These are phyloP conservation scores for Heliopora coerulea DNA, from an alignment of 92 coral and sea anemone genomes.

Conservation along the genomic window DNA sequence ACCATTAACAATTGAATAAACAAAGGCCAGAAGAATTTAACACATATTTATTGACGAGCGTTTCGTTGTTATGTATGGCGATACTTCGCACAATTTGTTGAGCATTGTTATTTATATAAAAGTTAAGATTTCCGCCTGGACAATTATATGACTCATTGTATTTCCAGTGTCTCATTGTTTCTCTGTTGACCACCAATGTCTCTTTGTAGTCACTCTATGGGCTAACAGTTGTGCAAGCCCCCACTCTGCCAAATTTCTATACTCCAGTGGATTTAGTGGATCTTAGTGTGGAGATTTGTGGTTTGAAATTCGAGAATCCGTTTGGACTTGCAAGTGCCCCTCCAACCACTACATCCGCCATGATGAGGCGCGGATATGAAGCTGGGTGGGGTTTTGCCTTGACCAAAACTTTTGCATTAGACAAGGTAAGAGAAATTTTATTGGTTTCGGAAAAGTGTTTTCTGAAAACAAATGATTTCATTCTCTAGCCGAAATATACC, in stretches of 20 bases:
- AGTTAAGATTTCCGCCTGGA: too few species aligned
- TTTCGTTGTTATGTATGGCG: too few species aligned
- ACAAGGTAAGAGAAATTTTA: slow-evolving; percentile 73
- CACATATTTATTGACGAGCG: too few species aligned
- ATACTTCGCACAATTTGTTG: too few species aligned
- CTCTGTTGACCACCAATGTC: background rate
- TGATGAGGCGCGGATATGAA: slow-evolving; percentile 95
- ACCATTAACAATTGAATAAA: too few species aligned
- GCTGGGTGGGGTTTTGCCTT: slow-evolving; percentile 99
- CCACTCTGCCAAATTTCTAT: slow-evolving; percentile 79
- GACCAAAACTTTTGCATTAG: slow-evolving; percentile 85
- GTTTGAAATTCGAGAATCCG: slow-evolving; percentile 83
- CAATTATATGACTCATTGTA: too few species aligned
- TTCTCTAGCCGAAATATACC: too few species aligned
- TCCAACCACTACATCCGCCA: slow-evolving; percentile 92
- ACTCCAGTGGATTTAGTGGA: slow-evolving; percentile 91
- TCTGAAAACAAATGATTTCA: too few species aligned
- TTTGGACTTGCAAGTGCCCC: slow-evolving; percentile 99
- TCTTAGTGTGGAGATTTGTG: slow-evolving; percentile 86
- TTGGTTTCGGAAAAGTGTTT: too few species aligned
- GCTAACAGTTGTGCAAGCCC: slow-evolving; percentile 54
- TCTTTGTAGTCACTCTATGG: slow-evolving; percentile 67
- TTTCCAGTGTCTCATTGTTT: too few species aligned
- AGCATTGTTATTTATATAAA: too few species aligned
- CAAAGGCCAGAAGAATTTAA: too few species aligned